A percentile compares a stretch with the other conserved stretches of the same genome.
phyloP scores from a whole-genome alignment of 2,113 vertebrate species.

The Chitala chitala region DNA sequence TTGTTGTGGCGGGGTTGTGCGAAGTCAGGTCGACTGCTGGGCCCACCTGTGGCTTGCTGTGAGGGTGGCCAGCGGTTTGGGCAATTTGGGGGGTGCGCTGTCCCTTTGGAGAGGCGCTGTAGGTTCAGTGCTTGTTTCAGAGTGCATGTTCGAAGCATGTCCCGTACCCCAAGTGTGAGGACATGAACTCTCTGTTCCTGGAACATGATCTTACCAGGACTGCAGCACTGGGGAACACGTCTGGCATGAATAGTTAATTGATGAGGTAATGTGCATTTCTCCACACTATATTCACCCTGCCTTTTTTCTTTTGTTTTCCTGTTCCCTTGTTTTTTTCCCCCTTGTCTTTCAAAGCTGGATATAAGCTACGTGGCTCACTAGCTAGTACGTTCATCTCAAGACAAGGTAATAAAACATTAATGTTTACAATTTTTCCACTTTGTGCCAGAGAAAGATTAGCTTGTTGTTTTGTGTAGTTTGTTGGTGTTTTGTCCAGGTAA shows the following conservation, averaged over 20 bases:
- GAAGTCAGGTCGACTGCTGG: not conserved
- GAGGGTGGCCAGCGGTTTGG: not conserved
- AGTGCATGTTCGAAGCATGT: slow-evolving; percentile 2
- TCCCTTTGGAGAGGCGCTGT: not conserved
- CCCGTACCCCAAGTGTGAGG: not conserved
- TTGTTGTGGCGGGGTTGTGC: not conserved
- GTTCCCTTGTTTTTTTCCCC: slow-evolving; percentile 35
- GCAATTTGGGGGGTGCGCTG: not conserved
- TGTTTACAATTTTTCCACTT: slow-evolving; percentile 40
- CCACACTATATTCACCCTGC: slow-evolving; percentile 52
- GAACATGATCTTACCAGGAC: slow-evolving; percentile 29
- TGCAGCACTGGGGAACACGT: slow-evolving; percentile 19
- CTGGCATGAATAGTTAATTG: slow-evolving; percentile 42
- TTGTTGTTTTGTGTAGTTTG: slow-evolving; percentile 35
- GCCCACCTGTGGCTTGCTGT: slow-evolving; percentile 9
- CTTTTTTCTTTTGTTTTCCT: slow-evolving; percentile 30
- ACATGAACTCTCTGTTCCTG: slow-evolving; percentile 22
- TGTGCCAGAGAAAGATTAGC: slow-evolving; percentile 35
- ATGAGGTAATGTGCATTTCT: slow-evolving; percentile 41
- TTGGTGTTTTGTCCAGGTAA: slow-evolving; percentile 30
- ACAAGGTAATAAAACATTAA: slow-evolving; percentile 65
- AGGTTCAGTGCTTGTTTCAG: not conserved
- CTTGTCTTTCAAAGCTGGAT: slow-evolving; percentile 64
- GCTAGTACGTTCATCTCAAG: slow-evolving; percentile 75
- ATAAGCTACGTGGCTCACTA: slow-evolving; percentile 74